A percentile compares a stretch with the other conserved stretches of the same genome.
These are phyloP conservation scores for Synanceia verrucosa DNA, from an alignment of 2,797 vertebrate species.

Conservation along the genomic window DNA sequence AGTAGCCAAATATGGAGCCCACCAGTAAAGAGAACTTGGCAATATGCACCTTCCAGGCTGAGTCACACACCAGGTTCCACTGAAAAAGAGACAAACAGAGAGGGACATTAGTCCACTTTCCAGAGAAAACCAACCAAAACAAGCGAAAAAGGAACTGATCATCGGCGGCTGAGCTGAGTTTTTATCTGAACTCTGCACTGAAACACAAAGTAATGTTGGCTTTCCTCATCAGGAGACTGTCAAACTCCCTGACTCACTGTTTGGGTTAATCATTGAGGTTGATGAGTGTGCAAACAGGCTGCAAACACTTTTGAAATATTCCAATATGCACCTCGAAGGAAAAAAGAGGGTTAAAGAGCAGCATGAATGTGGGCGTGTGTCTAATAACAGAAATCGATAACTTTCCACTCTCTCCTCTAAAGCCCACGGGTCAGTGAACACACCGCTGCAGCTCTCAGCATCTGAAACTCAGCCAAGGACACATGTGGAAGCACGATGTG, in stretches of 20 bases:
- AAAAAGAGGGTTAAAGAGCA: not conserved
- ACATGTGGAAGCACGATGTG: slow-evolving; percentile 37
- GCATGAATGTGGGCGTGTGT: slow-evolving; percentile 11
- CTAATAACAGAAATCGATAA: slow-evolving; percentile 62
- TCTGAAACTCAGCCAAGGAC: slow-evolving; percentile 49
- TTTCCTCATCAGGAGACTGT: slow-evolving; percentile 25
- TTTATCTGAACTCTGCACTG: not conserved
- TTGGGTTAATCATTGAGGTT: slow-evolving; percentile 42
- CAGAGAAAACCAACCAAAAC: slow-evolving; percentile 12
- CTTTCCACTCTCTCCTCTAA: slow-evolving; percentile 38
- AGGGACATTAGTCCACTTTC: slow-evolving; percentile 15
- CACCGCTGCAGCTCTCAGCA: slow-evolving; percentile 42
- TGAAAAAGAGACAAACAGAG: slow-evolving; percentile 65
- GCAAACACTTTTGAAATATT: slow-evolving; percentile 34
- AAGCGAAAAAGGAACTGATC: slow-evolving; percentile 28
- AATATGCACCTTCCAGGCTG: slow-evolving; percentile 96
- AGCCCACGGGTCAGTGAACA: slow-evolving; percentile 56
- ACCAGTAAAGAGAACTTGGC: slow-evolving; percentile 96
- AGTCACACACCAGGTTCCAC: slow-evolving; percentile 98
- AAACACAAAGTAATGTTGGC: slow-evolving; percentile 3
- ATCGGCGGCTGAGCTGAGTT: not conserved
- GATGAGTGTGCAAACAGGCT: slow-evolving; percentile 29
- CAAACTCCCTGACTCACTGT: slow-evolving; percentile 28
- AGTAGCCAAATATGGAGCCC: slow-evolving; percentile 96
- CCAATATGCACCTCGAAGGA: slow-evolving; percentile 2